Conservation (phyloP, 1,140 invertebrate genomes). For the Oncopeltus fasciatus region DNA sequence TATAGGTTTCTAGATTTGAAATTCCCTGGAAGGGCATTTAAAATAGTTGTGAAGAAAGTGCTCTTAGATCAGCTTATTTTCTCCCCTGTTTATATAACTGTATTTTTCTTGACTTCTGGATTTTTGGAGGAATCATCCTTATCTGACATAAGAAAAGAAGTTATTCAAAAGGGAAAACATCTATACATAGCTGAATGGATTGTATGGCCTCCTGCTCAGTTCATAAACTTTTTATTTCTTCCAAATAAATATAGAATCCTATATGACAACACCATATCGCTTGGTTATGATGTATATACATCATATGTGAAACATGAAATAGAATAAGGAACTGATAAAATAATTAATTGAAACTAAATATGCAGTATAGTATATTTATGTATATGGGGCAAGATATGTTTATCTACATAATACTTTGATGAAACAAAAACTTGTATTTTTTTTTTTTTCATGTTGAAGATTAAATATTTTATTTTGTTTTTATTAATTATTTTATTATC, state of each 20-base stretch:
- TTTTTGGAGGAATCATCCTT: conserved; percentile 49
- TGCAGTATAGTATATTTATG: no score
- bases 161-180: conserved; percentile 60
- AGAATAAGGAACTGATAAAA: not conserved
- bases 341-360: no score
- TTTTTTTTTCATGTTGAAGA: no score
- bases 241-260: conserved; percentile 70
- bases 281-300: conserved; percentile 85
- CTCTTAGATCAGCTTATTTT: conserved; percentile 75
- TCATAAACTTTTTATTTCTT: conserved; percentile 78
- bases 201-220: conserved; percentile 67
- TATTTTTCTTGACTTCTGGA: conserved; percentile 66
- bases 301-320: conserved; percentile 66
- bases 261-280: conserved; percentile 78
- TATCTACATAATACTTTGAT: no score
- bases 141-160: conserved; percentile 49
- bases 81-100: conserved; percentile 66
- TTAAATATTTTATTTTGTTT: no score
- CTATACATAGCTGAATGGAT: conserved; percentile 70
- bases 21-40: conserved; percentile 50
- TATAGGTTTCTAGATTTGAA: conserved; percentile 54
- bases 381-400: no score
- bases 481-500: no score
- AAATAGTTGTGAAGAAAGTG: conserved; percentile 68
- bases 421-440: no score